Percentiles rank a stretch among this genome's conserved stretches.
These are phyloP conservation scores for Aptenodytes forsteri DNA, from an alignment of 2,113 vertebrate species.

Conservation along the genomic window DNA sequence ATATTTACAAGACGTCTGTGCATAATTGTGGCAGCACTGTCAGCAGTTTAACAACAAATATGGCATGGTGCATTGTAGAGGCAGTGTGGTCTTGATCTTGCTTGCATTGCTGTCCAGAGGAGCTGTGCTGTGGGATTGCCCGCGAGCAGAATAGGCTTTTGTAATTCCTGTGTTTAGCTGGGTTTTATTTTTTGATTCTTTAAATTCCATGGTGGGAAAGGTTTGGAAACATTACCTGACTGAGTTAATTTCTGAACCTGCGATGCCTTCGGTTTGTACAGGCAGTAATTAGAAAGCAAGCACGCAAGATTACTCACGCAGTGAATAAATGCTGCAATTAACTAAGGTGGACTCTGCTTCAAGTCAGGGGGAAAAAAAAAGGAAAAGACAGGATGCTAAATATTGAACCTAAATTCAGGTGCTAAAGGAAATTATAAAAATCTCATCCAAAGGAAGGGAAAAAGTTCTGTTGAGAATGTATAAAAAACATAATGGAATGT, in stretches of 20 bases:
- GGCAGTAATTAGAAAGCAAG: conserved; percentile 18
- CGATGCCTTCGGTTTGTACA: not conserved
- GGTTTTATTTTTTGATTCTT: not conserved
- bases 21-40: not conserved
- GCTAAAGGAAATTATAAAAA: not conserved
- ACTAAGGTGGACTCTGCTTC: conserved; percentile 6
- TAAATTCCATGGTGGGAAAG: not conserved
- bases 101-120: not conserved
- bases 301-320: not conserved
- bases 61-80: not conserved
- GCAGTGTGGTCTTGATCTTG: not conserved
- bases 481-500: conserved; percentile 7
- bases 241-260: not conserved
- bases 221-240: not conserved
- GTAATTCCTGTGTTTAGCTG: not conserved
- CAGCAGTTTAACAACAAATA: not conserved
- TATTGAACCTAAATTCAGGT: not conserved
- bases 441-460: not conserved
- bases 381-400: not conserved
- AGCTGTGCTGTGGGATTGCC: not conserved
- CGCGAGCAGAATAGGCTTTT: not conserved
- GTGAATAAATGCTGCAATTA: conserved; percentile 31
- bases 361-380: not conserved
- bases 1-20: conserved; percentile 23
- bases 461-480: not conserved